Evolutionary conservation across 2,113 vertebrate genomes (phyloP).

Genomic region (Megatriorchis doriae): DNA sequence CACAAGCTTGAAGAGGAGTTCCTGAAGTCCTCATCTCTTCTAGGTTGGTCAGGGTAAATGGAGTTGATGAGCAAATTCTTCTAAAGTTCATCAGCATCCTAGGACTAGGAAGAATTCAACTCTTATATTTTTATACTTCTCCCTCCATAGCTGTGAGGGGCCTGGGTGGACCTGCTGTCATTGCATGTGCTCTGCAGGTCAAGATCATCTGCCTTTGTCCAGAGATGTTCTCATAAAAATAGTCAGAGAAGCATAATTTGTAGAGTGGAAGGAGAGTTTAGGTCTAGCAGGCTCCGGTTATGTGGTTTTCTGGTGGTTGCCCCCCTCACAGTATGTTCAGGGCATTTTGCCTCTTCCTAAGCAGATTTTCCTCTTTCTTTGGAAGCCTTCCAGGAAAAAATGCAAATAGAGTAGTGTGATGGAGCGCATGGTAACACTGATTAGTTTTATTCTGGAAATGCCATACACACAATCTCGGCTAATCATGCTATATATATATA

Average conservation of each 20-base stretch:
- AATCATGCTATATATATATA: background rate
- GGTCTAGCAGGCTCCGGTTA: background rate
- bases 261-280: background rate
- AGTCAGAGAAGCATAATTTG: background rate
- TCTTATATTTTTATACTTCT: too few species aligned
- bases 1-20: background rate
- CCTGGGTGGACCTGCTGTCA: accelerated
- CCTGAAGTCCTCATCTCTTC: background rate
- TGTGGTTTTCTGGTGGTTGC: background rate
- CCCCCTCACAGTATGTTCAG: background rate
- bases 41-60: background rate
- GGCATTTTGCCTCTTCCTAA: background rate
- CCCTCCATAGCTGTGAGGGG: background rate
- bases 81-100: too few species aligned
- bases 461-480: background rate
- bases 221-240: background rate
- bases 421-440: background rate
- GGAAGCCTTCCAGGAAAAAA: constrained; percentile 48
- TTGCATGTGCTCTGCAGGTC: background rate
- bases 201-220: background rate
- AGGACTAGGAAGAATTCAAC: too few species aligned
- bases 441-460: constrained; percentile 50
- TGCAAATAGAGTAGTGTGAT: constrained; percentile 36
- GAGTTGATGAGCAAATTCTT: too few species aligned
- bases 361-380: background rate